These are phyloP conservation scores for Amaurobius ferox DNA, from an alignment of 2,888 invertebrate genomes.

Conservation along the genomic window DNA sequence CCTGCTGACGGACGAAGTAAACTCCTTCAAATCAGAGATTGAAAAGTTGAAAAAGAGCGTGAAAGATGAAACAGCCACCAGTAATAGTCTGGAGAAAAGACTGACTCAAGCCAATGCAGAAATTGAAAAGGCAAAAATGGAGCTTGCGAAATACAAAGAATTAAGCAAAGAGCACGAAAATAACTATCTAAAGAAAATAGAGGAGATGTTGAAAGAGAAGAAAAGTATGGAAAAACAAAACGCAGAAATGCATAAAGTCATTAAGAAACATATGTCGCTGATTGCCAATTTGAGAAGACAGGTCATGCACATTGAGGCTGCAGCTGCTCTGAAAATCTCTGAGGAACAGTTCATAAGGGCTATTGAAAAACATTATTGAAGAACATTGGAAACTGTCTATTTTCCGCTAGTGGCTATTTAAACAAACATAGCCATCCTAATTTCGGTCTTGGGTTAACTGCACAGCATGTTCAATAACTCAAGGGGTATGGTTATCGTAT, in stretches of 20 bases:
- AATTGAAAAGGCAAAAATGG: constrained; percentile 3
- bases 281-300: constrained; percentile 47
- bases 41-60: not conserved
- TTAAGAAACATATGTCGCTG: constrained; percentile 51
- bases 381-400: too few relatives aligned
- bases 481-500: too few relatives aligned
- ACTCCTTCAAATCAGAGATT: not conserved
- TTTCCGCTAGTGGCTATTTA: too few relatives aligned
- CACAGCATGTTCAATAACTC: too few relatives aligned
- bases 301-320: constrained; percentile 48
- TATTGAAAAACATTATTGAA: constrained; percentile 17
- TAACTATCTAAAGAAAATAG: not conserved
- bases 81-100: constrained; percentile 19
- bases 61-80: not conserved
- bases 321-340: not conserved
- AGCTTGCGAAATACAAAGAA: not conserved
- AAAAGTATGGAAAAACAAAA: constrained; percentile 32
- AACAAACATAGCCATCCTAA: too few relatives aligned
- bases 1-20: not conserved
- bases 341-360: constrained; percentile 44
- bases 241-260: constrained; percentile 10
- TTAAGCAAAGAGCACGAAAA: not conserved
- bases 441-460: too few relatives aligned
- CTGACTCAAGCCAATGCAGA: not conserved
- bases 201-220: constrained; percentile 3